Evolutionary conservation across 1,140 invertebrate species (phyloP).

Genomic region (Arion vulgaris): DNA sequence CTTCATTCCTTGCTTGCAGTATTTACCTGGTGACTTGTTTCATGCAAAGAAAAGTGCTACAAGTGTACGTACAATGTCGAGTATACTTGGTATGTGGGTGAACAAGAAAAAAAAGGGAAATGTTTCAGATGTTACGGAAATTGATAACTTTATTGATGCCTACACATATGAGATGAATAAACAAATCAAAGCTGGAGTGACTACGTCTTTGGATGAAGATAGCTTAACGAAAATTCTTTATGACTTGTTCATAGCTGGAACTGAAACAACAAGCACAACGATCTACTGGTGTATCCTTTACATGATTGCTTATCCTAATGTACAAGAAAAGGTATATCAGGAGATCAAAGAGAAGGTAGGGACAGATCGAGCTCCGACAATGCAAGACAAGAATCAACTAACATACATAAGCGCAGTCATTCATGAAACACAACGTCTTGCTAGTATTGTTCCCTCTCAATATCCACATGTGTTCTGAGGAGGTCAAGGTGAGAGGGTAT

Average conservation of each 20-base stretch:
- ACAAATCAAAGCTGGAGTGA: background rate
- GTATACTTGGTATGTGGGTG: background rate
- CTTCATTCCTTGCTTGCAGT: constrained; percentile 48
- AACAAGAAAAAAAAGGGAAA: background rate
- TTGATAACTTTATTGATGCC: too few species aligned
- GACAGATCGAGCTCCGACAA: too few species aligned
- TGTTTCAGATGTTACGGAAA: background rate
- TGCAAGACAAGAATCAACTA: too few species aligned
- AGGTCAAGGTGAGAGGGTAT: constrained; percentile 60
- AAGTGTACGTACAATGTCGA: constrained; percentile 17
- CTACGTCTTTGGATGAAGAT: constrained; percentile 14
- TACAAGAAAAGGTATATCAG: too few species aligned
- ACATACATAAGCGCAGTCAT: too few species aligned
- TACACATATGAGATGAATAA: background rate
- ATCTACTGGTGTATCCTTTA: too few species aligned
- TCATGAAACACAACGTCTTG: too few species aligned
- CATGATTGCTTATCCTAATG: too few species aligned
- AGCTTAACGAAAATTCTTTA: constrained; percentile 43
- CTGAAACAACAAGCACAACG: constrained; percentile 47
- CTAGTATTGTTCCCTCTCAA: constrained; percentile 87
- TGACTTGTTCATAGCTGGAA: constrained; percentile 80
- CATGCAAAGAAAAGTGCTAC: constrained; percentile 23
- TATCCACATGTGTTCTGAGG: constrained; percentile 16
- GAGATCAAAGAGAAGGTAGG: too few species aligned
- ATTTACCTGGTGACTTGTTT: constrained; percentile 53